phyloP scores from a whole-genome alignment of 2,888 invertebrate species.

The Tipula helvola region DNA sequence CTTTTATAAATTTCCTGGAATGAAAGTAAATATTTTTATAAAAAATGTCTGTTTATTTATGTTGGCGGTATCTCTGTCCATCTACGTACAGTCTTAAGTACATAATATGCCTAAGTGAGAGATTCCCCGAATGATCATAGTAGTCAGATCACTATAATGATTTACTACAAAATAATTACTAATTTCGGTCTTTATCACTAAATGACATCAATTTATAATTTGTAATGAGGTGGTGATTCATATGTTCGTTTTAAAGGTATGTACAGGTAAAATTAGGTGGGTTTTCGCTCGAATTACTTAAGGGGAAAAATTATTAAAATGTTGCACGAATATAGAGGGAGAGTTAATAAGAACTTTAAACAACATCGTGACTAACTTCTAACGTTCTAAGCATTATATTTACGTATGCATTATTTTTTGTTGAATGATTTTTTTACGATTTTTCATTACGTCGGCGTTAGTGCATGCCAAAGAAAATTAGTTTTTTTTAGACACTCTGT shows the following conservation, averaged over 20 bases:
- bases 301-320: background rate
- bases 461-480: background rate
- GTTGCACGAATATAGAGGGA: background rate
- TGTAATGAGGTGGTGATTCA: background rate
- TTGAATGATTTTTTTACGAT: background rate
- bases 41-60: background rate
- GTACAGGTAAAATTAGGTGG: background rate
- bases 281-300: background rate
- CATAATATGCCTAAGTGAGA: background rate
- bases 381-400: background rate
- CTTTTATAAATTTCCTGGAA: constrained; percentile 4
- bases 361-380: background rate
- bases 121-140: background rate
- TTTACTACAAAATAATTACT: background rate
- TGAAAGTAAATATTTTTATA: background rate
- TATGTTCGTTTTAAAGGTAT: background rate
- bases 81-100: background rate
- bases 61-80: background rate
- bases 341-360: background rate
- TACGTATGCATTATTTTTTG: background rate
- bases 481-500: background rate
- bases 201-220: background rate
- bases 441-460: background rate
- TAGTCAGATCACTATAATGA: background rate
- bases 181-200: background rate